Base-by-base conservation (phyloP, 2,113 vertebrate species). In the Scortum barcoo region DNA sequence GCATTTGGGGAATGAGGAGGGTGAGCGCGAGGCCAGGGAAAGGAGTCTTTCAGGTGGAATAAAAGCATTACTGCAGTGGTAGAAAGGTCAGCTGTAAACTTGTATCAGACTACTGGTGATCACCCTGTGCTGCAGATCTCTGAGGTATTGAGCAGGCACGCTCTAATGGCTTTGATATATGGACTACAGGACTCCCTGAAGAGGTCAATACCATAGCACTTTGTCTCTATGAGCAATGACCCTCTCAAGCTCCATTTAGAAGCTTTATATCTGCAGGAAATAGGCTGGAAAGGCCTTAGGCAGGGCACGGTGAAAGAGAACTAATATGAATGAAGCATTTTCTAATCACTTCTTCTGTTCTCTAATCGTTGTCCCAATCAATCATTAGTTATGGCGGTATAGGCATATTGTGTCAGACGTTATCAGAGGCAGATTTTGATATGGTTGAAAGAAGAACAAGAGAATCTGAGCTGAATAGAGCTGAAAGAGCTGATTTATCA, bases 81-180 rank as follows among this genome's bases (percentile, higher is more conserved):
- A 88, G 94, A 95, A 96, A 95, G 93, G 94, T 95, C 93, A 95
- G 89, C 95, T 94, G 95, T 94, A 93, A 92, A 93, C 87, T 94
- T 95, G 84, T 94, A 93, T 94, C 94, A 94, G 94, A 92, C 93
- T 90, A 89, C 93, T 94, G 81, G 95, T 95, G 91, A 95, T 95
- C 95, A 94, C 94, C 93, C 93, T 90, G 91, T 86, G 90, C 92
- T 68, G 93, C 93, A 94, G 94, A 95, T 95, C 94, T 95, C 85
- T 89, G 89, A 90, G 91, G 84, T 96, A 96, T 96, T 95, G 95
- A 96, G 94, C 71, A 87, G 80, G 79, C 88, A 93, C 84, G 86
- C 84, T 92, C 87, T 94, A 94, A 94, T 93, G 91, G 93, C 88
- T 93, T 93, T 94, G 94, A 94, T 94, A 91, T 94, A 94, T 94